Conservation (phyloP, 2,113 vertebrate genomes). For the Hystrix brachyura region DNA sequence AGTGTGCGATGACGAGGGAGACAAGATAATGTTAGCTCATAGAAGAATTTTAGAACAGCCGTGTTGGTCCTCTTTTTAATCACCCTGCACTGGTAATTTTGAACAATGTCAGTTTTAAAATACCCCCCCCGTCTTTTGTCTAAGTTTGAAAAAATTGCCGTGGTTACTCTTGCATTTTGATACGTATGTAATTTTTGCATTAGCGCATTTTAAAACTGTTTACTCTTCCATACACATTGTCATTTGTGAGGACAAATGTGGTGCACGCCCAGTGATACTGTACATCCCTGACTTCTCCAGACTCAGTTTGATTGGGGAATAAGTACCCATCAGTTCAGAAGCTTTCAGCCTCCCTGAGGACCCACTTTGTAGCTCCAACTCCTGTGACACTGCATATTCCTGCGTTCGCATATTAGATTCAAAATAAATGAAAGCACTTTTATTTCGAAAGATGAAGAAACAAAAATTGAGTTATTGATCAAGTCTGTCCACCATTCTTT, state of each 20-base stretch:
- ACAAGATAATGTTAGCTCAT: background rate
- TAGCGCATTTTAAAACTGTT: background rate
- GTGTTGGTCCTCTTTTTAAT: conserved; percentile 27
- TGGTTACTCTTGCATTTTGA: conserved; percentile 56
- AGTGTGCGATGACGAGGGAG: background rate
- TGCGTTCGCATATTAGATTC: background rate
- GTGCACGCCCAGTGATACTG: background rate
- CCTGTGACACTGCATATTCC: background rate
- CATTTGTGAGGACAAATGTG: background rate
- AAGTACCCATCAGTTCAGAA: background rate
- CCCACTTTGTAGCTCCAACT: background rate
- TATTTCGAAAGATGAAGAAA: conserved; percentile 34
- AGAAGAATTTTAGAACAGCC: conserved; percentile 36
- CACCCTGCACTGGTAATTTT: background rate
- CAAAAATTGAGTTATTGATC: conserved; percentile 4
- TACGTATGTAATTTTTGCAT: conserved; percentile 16
- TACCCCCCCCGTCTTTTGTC: background rate
- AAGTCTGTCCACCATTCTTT: background rate
- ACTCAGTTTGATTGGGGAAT: background rate
- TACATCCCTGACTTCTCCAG: background rate
- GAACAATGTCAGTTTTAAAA: conserved; percentile 28
- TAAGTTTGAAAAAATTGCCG: conserved; percentile 38
- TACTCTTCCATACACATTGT: conserved; percentile 9
- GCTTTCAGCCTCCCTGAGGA: background rate
- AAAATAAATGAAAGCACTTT: background rate